Conservation (phyloP, 2,113 vertebrate species). For the Psettodes erumei region DNA sequence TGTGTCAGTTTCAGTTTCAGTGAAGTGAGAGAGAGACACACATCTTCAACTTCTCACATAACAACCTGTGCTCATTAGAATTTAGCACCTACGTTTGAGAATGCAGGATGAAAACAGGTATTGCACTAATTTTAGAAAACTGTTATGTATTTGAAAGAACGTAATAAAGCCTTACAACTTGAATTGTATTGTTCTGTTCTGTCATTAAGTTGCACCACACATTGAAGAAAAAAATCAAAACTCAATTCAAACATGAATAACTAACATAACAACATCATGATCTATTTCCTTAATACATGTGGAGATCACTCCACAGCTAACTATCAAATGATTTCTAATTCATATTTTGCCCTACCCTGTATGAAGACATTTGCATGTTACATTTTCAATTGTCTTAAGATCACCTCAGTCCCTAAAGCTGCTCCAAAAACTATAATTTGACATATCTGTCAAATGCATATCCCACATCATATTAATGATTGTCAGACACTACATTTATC, state of each 20-base stretch:
- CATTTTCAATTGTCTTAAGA: conserved; percentile 25
- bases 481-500: conserved; percentile 35
- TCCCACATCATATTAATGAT: too few species aligned
- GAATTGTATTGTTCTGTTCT: conserved; percentile 12
- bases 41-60: not conserved
- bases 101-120: not conserved
- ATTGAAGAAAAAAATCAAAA: not conserved
- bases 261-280: not conserved
- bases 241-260: conserved; percentile 1
- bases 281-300: not conserved
- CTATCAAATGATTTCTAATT: conserved; percentile 26
- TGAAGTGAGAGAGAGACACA: conserved; percentile 19
- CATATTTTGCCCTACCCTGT: conserved; percentile 10
- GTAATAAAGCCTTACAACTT: conserved; percentile 7
- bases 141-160: not conserved
- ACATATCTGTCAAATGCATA: too few species aligned
- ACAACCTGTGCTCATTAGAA: not conserved
- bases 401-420: not conserved
- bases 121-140: not conserved
- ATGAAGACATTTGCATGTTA: conserved; percentile 8
- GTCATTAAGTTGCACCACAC: not conserved
- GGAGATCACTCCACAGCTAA: not conserved
- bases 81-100: conserved; percentile 4
- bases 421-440: conserved; percentile 8
- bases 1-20: conserved; percentile 25